Conservation (phyloP, 2,797 vertebrate species). For the Chaetophractus vellerosus region DNA sequence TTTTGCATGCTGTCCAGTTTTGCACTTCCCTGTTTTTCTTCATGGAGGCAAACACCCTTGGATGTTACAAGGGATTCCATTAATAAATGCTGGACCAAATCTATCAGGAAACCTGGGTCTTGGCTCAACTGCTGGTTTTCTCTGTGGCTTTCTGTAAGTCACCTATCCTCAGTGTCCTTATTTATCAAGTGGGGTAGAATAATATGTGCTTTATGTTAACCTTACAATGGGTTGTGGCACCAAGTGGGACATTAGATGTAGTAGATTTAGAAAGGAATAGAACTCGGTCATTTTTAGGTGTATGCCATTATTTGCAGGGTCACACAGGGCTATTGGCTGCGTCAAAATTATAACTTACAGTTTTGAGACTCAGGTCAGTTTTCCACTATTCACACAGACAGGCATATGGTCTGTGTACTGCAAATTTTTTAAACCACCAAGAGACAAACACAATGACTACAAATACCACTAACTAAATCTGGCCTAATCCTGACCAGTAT, state of each 20-base stretch:
- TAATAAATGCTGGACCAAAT: conserved; percentile 51
- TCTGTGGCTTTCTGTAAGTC: conserved; percentile 45
- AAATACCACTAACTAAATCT: conserved; percentile 50
- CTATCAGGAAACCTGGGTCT: conserved; percentile 63
- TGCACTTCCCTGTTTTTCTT: not conserved
- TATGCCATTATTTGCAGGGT: not conserved
- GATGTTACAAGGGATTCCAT: not conserved
- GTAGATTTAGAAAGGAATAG: not conserved
- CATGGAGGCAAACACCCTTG: conserved; percentile 53
- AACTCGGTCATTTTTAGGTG: conserved; percentile 3
- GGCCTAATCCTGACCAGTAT: not conserved
- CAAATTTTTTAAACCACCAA: not conserved
- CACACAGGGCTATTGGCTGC: not conserved
- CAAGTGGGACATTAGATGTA: conserved; percentile 14
- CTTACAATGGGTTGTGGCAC: not conserved
- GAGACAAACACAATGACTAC: conserved; percentile 36
- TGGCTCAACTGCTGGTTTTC: conserved; percentile 50
- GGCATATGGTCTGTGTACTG: not conserved
- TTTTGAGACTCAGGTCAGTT: not conserved
- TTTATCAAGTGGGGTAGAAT: conserved; percentile 18
- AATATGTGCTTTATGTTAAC: conserved; percentile 41
- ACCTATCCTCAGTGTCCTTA: conserved; percentile 52
- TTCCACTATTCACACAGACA: not conserved
- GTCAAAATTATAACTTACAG: conserved; percentile 52
- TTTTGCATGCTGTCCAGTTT: conserved; percentile 37